A percentile compares a stretch with the other conserved stretches of the same genome.
Conservation (phyloP, 1,140 invertebrate genomes). For the Proales similis region DNA sequence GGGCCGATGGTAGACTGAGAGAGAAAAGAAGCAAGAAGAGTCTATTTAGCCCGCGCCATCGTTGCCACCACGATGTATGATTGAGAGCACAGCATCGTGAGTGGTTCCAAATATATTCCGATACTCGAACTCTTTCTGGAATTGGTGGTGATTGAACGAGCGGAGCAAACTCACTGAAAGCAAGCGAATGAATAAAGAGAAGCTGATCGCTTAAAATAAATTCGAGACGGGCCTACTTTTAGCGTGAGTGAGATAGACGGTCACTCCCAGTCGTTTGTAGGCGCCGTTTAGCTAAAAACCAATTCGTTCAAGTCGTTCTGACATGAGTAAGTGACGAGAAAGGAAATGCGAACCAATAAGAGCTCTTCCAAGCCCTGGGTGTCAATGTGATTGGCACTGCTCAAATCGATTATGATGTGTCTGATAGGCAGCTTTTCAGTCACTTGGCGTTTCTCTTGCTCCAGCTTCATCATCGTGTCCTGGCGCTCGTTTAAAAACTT, state of each 20-base stretch:
- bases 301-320: not conserved
- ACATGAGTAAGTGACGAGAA: not conserved
- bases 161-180: not conserved
- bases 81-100: constrained; percentile 5
- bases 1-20: too few species aligned
- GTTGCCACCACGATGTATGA: constrained; percentile 3
- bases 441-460: not conserved
- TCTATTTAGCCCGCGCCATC: too few species aligned
- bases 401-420: constrained; percentile 45
- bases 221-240: not conserved
- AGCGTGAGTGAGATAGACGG: constrained; percentile 15
- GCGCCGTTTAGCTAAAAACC: constrained; percentile 42
- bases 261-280: constrained; percentile 41
- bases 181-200: too few species aligned
- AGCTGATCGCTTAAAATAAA: too few species aligned
- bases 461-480: not conserved
- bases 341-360: constrained; percentile 39
- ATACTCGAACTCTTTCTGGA: not conserved
- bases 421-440: constrained; percentile 9
- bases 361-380: constrained; percentile 43
- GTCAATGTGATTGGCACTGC: constrained; percentile 45
- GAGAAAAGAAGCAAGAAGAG: too few species aligned
- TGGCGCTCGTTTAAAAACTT: too few species aligned
- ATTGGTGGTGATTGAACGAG: not conserved
- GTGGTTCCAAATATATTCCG: not conserved